Evolutionary conservation across 2,888 invertebrate species (phyloP).

Genomic region (Leptopilina myrica): DNA sequence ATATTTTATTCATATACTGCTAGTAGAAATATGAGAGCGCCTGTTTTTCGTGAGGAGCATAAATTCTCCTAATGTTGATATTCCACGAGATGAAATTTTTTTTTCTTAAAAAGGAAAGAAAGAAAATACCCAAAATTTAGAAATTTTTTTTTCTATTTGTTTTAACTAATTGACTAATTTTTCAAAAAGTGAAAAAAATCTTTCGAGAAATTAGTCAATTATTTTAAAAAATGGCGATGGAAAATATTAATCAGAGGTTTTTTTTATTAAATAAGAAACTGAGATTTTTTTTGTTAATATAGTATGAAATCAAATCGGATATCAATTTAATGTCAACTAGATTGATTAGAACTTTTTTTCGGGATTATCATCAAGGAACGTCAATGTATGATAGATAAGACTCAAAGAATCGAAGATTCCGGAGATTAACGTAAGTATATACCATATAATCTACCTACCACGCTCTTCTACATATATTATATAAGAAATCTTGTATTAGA

Average conservation of each 20-base stretch:
- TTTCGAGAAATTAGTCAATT: no score
- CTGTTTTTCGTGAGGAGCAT: constrained; percentile 16
- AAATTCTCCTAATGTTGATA: constrained; percentile 15
- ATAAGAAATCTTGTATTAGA: neutral
- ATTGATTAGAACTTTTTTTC: neutral
- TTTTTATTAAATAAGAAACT: no score
- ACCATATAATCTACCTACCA: constrained; percentile 7
- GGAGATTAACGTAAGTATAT: constrained; percentile 31
- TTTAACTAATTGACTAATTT: no score
- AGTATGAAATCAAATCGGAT: neutral
- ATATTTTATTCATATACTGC: constrained; percentile 17
- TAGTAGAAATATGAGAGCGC: constrained; percentile 8
- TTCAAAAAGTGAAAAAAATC: no score
- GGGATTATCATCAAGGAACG: neutral
- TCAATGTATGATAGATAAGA: neutral
- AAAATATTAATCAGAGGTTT: no score
- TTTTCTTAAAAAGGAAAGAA: neutral
- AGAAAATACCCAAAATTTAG: neutral
- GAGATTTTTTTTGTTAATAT: no score
- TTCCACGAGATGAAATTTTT: constrained; percentile 1
- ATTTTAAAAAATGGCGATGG: no score
- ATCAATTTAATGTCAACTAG: neutral
- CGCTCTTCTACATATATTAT: neutral
- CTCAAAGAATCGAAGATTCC: neutral
- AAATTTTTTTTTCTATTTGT: neutral